Conservation (phyloP, 2,888 invertebrate genomes). For the Ischnus inquisitorius region DNA sequence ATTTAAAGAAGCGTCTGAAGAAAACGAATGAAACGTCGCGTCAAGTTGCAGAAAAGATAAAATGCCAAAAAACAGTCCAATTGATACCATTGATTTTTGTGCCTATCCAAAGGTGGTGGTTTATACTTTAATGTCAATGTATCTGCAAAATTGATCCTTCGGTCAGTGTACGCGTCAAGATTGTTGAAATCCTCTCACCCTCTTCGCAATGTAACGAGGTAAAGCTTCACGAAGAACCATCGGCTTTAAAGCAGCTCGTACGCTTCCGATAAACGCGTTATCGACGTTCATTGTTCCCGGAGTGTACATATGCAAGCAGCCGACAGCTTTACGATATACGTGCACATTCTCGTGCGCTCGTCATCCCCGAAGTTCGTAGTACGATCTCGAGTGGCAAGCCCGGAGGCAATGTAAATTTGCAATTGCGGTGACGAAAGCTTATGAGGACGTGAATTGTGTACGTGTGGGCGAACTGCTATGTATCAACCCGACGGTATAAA, state of each 20-base stretch:
- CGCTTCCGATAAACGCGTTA: constrained; percentile 56
- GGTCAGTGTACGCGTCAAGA: too few species aligned
- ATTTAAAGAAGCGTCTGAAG: too few species aligned
- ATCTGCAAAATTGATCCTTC: too few species aligned
- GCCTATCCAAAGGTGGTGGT: too few species aligned
- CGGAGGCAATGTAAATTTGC: constrained; percentile 48
- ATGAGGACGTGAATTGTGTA: background rate
- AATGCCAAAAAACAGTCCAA: too few species aligned
- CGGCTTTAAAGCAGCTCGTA: background rate
- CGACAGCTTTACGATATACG: constrained; percentile 38
- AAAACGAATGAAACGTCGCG: too few species aligned
- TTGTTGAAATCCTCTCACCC: too few species aligned
- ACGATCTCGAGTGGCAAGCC: constrained; percentile 32
- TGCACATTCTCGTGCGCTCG: constrained; percentile 29
- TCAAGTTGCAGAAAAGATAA: too few species aligned
- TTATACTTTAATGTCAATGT: too few species aligned
- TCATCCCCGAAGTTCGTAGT: constrained; percentile 16
- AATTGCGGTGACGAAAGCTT: constrained; percentile 45
- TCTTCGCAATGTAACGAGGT: too few species aligned
- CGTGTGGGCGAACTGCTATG: constrained; percentile 16
- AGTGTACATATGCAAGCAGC: constrained; percentile 43
- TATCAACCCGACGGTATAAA: background rate
- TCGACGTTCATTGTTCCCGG: constrained; percentile 69
- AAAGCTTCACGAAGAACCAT: background rate
- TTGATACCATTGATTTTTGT: too few species aligned